phyloP scores from a whole-genome alignment of 1,140 invertebrate species.

The Drosophila kepulauana region DNA sequence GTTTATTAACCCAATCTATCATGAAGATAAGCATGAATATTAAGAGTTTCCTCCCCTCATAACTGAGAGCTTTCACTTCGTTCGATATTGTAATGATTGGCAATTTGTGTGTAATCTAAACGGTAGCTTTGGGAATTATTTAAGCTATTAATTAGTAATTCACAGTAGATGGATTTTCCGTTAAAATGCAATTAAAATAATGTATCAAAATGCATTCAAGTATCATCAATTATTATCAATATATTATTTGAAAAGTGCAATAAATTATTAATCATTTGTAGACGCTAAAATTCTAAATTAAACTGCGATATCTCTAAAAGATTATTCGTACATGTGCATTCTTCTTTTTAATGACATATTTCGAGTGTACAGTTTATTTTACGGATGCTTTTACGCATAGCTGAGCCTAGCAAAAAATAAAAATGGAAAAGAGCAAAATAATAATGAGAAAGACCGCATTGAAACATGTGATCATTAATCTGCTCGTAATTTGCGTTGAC shows the following conservation, averaged over 20 bases:
- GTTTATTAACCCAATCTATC: constrained; percentile 7
- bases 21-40: neutral
- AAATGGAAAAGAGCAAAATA: constrained; percentile 1
- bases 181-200: constrained; percentile 27
- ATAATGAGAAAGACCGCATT: constrained; percentile 52
- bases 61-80: constrained; percentile 5
- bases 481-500: constrained; percentile 60
- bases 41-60: constrained; percentile 1
- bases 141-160: constrained; percentile 17
- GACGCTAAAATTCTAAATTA: too few relatives aligned
- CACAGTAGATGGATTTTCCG: constrained; percentile 10
- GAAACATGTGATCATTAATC: constrained; percentile 67
- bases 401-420: constrained; percentile 48
- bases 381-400: constrained; percentile 56
- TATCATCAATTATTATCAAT: too few relatives aligned
- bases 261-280: too few relatives aligned
- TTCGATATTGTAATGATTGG: constrained; percentile 8
- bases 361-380: constrained; percentile 34
- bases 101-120: constrained; percentile 14
- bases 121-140: constrained; percentile 29
- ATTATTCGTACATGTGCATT: too few relatives aligned
- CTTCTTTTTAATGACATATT: neutral
- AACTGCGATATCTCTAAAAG: too few relatives aligned
- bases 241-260: too few relatives aligned
- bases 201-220: neutral